Evolutionary conservation across 1,140 invertebrate species (phyloP), one percentile per base, ranked within the genome.

Genomic region (Apolygus lucorum): DNA sequence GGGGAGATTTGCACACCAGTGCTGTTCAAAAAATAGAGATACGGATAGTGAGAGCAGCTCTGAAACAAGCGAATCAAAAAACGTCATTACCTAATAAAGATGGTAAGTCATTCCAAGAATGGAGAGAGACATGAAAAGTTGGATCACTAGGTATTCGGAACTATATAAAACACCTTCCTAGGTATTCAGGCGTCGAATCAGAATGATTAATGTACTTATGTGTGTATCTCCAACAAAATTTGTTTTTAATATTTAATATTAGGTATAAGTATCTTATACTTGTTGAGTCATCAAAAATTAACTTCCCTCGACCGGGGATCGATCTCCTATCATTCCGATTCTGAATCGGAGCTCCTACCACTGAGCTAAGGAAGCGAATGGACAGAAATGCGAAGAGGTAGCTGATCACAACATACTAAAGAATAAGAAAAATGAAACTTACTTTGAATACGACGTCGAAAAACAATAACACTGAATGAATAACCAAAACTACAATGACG

Each of bases 41-140:
- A 92, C 0, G 89, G 89, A 76, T 88, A 88, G 76, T 90, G 87
- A 77, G 88, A 87, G 78, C 90, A 92, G 75, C 87, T 88, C 89
- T 91, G 80, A 74, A 88, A 84, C 72, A 76, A 4, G 13, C 8
- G 22, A 13, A 24, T 67, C 71, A 70, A 64, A 11, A 1, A 66
- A 0, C 34, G 1, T 14, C 17, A 11, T n/a, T 34, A 11, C n/a
- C 28, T 13, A 52, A 49, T 8, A 21, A 1, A 52, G 21, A 29
- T 1, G 21, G 8, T 11, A 28, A n/a, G n/a, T n/a, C n/a, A n/a
- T n/a, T n/a, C 34, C 25, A 2, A 24, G 8, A n/a, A 26, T 2
- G 14, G 11, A n/a, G 21, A 25, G 14, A 11, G 24, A 17, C n/a
- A 1, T 1, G 1, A 34, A 28, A 24, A 22, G 34, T 4, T 28